Conservation (phyloP, 2,888 invertebrate species). For the Drosophila eohydei region DNA sequence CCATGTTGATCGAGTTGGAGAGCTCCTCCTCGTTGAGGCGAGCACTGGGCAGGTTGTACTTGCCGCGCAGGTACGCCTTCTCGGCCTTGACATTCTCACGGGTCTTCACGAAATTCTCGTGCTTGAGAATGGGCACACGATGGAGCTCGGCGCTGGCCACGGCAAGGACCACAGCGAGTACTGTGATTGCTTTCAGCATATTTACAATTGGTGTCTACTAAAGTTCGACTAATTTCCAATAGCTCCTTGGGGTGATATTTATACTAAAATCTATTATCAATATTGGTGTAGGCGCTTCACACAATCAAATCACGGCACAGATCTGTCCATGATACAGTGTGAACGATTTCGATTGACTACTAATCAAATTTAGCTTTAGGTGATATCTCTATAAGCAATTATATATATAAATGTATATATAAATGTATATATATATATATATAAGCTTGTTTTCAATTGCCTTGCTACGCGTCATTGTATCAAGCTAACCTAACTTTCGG, state of each 20-base stretch:
- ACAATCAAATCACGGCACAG: slow-evolving; percentile 35
- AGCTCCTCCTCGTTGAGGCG: slow-evolving; percentile 84
- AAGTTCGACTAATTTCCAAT: slow-evolving; percentile 53
- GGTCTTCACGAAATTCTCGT: slow-evolving; percentile 63
- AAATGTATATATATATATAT: not conserved
- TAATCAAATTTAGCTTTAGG: slow-evolving; percentile 8
- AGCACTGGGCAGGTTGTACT: slow-evolving; percentile 54
- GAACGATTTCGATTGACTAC: slow-evolving; percentile 5
- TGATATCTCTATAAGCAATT: slow-evolving; percentile 1
- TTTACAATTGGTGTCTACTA: slow-evolving; percentile 49
- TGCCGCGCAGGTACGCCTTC: slow-evolving; percentile 52
- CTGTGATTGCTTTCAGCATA: slow-evolving; percentile 53
- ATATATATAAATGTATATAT: not conserved
- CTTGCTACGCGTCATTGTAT: not conserved
- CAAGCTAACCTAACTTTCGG: not conserved
- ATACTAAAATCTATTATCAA: slow-evolving; percentile 35
- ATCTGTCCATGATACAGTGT: slow-evolving; percentile 34
- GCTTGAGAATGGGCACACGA: slow-evolving; percentile 61
- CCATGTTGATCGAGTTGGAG: slow-evolving; percentile 96
- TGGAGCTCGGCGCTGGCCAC: slow-evolving; percentile 64
- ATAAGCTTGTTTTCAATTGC: slow-evolving; percentile 2
- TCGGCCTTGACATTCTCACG: slow-evolving; percentile 48
- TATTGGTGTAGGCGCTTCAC: slow-evolving; percentile 9
- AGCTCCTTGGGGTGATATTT: slow-evolving; percentile 20
- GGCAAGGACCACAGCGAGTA: slow-evolving; percentile 60